These are phyloP conservation scores for Aquatica leii DNA, from an alignment of 2,888 invertebrate genomes.

Conservation along the genomic window DNA sequence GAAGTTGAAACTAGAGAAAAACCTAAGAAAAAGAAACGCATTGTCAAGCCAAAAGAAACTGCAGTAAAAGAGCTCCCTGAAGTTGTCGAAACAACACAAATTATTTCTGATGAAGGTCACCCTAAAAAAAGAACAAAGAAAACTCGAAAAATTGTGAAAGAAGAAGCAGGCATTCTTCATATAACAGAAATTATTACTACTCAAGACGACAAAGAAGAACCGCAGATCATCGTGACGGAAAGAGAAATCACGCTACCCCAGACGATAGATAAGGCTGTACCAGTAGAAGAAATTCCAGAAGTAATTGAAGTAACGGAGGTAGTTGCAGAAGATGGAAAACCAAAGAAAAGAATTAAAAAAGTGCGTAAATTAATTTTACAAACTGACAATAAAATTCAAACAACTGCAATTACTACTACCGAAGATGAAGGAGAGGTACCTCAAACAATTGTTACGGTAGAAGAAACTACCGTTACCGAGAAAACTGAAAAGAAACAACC, in stretches of 20 bases:
- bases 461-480: conserved; percentile 47
- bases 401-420: conserved; percentile 59
- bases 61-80: conserved; percentile 49
- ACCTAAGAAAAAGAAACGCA: conserved; percentile 42
- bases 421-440: conserved; percentile 61
- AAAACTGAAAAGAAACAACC: conserved; percentile 48
- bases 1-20: conserved; percentile 50
- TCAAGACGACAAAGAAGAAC: conserved; percentile 45
- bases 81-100: conserved; percentile 49
- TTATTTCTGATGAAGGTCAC: conserved; percentile 44
- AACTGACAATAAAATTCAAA: conserved; percentile 58
- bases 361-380: conserved; percentile 59
- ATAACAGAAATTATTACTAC: conserved; percentile 56
- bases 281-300: conserved; percentile 29
- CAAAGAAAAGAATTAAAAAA: conserved; percentile 52
- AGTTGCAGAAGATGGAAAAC: conserved; percentile 43
- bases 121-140: conserved; percentile 32
- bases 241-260: conserved; percentile 38
- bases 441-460: conserved; percentile 50
- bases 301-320: conserved; percentile 38
- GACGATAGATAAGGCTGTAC: conserved; percentile 36
- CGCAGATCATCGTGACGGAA: conserved; percentile 44
- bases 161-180: conserved; percentile 57
- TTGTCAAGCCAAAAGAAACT: conserved; percentile 34
- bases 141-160: conserved; percentile 59